phyloP scores from a whole-genome alignment of 1,140 invertebrate species.

The Chionoecetes opilio region DNA sequence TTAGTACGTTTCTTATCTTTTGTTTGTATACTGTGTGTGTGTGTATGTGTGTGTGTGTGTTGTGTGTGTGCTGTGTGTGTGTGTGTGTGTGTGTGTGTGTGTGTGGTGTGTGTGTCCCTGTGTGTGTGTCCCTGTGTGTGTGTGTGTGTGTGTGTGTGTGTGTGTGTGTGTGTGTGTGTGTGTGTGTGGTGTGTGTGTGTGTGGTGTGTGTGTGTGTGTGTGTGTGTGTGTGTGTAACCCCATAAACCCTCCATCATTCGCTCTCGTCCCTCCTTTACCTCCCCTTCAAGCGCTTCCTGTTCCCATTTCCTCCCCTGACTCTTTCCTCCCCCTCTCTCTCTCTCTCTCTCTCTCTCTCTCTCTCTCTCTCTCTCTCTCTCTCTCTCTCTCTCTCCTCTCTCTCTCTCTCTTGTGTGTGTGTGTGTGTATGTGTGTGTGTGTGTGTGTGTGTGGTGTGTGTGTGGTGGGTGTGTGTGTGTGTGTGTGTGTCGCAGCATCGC shows the following conservation, averaged over 20 bases:
- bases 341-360: not conserved
- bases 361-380: not conserved
- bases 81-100: no score
- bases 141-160: constrained; percentile 22
- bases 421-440: no score
- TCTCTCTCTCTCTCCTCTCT: not conserved
- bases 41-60: constrained; percentile 12
- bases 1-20: not conserved
- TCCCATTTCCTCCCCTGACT: not conserved
- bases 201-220: constrained; percentile 12
- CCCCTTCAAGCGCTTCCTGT: constrained; percentile 15
- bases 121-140: not conserved
- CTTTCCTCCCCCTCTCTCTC: not conserved
- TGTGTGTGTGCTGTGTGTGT: not conserved
- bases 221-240: not conserved
- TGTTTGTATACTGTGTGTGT: not conserved
- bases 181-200: constrained; percentile 13
- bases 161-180: not conserved
- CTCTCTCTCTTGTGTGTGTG: not conserved
- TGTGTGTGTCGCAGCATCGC: no score
- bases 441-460: no score
- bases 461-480: no score
- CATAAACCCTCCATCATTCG: not conserved
- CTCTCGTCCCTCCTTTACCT: not conserved
- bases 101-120: no score